Conservation (phyloP, 2,113 vertebrate genomes). For the Ancistrus triradiatus region DNA sequence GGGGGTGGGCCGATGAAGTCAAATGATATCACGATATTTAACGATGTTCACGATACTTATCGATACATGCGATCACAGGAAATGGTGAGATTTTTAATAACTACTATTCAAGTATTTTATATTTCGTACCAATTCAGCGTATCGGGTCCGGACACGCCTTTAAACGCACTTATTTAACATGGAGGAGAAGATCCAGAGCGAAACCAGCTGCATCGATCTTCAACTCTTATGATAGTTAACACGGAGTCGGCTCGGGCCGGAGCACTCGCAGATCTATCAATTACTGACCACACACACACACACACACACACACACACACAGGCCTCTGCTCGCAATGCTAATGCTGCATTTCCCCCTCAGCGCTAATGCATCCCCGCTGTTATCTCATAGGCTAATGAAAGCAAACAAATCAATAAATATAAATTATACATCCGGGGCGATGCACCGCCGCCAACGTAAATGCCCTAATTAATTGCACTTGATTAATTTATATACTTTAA, state of each 20-base stretch:
- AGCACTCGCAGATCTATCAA: slow-evolving; percentile 96
- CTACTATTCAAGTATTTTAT: too few relatives aligned
- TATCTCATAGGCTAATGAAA: slow-evolving; percentile 99
- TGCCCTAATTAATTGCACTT: slow-evolving; percentile 99
- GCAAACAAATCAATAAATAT: slow-evolving; percentile 99
- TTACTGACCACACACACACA: slow-evolving; percentile 73
- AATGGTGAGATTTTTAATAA: too few relatives aligned
- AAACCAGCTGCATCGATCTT: slow-evolving; percentile 96
- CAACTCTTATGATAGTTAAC: slow-evolving; percentile 99
- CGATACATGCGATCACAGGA: too few relatives aligned
- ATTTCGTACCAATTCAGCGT: too few relatives aligned
- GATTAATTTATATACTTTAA: slow-evolving; percentile 99
- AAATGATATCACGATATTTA: too few relatives aligned
- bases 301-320: slow-evolving; percentile 3
- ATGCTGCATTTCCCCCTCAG: slow-evolving; percentile 93
- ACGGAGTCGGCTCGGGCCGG: slow-evolving; percentile 96
- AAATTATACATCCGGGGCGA: slow-evolving; percentile 99
- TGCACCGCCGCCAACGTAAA: slow-evolving; percentile 99
- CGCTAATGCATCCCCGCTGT: slow-evolving; percentile 98
- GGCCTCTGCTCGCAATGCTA: slow-evolving; percentile 75
- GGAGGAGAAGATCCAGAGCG: slow-evolving; percentile 76
- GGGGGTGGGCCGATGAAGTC: too few relatives aligned
- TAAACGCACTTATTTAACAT: slow-evolving; percentile 95
- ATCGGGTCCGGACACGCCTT: slow-evolving; percentile 85
- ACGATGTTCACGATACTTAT: too few relatives aligned